Evolutionary conservation across 2,113 vertebrate genomes (phyloP).

Genomic region (Indicator indicator): DNA sequence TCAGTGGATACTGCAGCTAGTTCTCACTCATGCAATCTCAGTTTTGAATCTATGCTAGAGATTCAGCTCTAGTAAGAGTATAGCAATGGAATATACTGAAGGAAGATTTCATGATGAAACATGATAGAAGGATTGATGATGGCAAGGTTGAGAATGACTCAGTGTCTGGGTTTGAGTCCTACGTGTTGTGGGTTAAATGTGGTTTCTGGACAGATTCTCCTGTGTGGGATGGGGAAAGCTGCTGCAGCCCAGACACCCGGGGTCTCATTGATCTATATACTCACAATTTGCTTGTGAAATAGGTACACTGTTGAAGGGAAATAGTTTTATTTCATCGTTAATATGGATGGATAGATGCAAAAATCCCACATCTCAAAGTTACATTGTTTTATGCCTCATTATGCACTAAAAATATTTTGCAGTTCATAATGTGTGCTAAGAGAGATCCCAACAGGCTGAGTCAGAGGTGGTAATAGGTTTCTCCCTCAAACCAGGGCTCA

Average conservation of each 20-base stretch:
- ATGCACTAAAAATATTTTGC: neutral
- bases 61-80: neutral
- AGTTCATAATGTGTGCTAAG: neutral
- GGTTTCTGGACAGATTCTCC: neutral
- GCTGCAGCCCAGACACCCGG: neutral
- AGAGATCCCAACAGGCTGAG: neutral
- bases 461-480: neutral
- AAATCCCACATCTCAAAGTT: neutral
- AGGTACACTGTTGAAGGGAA: neutral
- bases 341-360: neutral
- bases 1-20: neutral
- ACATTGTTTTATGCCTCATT: neutral
- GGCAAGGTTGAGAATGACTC: neutral
- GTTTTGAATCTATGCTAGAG: neutral
- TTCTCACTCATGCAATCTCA: slow-evolving; percentile 14
- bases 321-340: neutral
- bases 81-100: neutral
- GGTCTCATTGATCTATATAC: neutral
- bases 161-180: neutral
- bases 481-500: neutral
- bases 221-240: neutral
- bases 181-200: neutral
- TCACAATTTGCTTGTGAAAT: neutral
- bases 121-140: neutral
- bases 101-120: neutral